Percentiles rank a stretch among this genome's conserved stretches.
phyloP scores from a whole-genome alignment of 2,797 vertebrate species.

The Tympanoctomys barrerae region DNA sequence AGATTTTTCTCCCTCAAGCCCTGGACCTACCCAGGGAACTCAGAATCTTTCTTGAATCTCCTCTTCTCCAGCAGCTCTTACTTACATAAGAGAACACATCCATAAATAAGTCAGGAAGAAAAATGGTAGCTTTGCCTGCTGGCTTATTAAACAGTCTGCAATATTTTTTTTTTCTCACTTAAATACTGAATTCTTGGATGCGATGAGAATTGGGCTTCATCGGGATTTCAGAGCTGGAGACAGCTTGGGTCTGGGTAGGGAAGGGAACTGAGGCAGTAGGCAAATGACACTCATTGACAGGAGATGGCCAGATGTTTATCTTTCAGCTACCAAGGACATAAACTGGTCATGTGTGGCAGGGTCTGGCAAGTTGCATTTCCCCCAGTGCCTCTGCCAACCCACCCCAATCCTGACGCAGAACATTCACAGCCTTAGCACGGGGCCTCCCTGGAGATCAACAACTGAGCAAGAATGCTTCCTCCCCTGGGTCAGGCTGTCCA shows the following conservation, averaged over 20 bases:
- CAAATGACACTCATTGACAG: constrained; percentile 13
- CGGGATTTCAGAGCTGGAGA: neutral
- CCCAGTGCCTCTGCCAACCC: constrained; percentile 74
- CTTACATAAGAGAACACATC: neutral
- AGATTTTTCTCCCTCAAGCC: neutral
- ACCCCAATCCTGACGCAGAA: constrained; percentile 69
- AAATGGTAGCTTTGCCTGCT: neutral
- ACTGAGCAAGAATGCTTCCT: constrained; percentile 60
- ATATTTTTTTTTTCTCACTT: neutral
- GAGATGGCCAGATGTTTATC: constrained; percentile 76
- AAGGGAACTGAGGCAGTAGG: constrained; percentile 66
- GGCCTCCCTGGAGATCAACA: constrained; percentile 50
- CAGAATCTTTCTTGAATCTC: neutral
- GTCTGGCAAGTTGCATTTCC: constrained; percentile 56
- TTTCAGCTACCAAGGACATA: constrained; percentile 73
- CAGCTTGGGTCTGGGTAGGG: neutral
- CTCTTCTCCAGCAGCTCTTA: too few species aligned
- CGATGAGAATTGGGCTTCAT: neutral
- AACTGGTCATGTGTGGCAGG: constrained; percentile 18
- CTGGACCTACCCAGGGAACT: neutral
- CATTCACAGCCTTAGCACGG: neutral
- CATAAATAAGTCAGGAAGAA: neutral
- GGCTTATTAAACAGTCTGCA: neutral
- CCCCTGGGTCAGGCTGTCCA: constrained; percentile 64
- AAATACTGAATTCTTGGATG: constrained; percentile 22